Percentiles rank a stretch among this genome's conserved stretches.
These are phyloP conservation scores for Eupeodes luniger DNA, from an alignment of 2,888 invertebrate genomes.

Conservation along the genomic window DNA sequence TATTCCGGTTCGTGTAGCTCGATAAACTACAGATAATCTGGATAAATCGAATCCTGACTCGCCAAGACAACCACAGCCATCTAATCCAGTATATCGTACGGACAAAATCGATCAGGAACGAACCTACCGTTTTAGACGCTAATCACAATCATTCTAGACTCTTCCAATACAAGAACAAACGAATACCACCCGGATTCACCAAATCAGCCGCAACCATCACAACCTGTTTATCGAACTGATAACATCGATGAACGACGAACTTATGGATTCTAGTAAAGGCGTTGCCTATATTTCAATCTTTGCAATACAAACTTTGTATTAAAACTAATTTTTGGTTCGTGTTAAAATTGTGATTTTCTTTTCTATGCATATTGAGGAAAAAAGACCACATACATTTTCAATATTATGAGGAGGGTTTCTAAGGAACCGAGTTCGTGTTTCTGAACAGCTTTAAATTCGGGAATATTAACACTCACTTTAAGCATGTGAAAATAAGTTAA, in stretches of 20 bases:
- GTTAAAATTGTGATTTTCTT: too few relatives aligned
- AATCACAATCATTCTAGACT: conserved; percentile 35
- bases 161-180: conserved; percentile 37
- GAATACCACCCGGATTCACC: conserved; percentile 38
- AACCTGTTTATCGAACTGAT: not conserved
- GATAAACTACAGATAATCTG: conserved; percentile 18
- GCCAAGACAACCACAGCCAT: conserved; percentile 23
- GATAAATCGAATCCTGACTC: conserved; percentile 26
- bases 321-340: too few relatives aligned
- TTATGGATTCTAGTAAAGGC: not conserved
- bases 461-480: too few relatives aligned
- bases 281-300: not conserved
- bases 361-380: too few relatives aligned
- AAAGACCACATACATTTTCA: too few relatives aligned
- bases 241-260: conserved; percentile 11
- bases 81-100: not conserved
- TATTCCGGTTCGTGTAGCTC: conserved; percentile 2
- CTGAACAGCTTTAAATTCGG: too few relatives aligned
- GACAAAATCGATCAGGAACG: conserved; percentile 16
- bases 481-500: too few relatives aligned
- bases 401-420: too few relatives aligned
- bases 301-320: not conserved
- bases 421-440: too few relatives aligned
- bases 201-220: not conserved
- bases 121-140: conserved; percentile 20